A percentile compares a stretch with the other conserved stretches of the same genome.
Conservation (phyloP, 2,888 invertebrate species). For the Dicranocentrus wangi region DNA sequence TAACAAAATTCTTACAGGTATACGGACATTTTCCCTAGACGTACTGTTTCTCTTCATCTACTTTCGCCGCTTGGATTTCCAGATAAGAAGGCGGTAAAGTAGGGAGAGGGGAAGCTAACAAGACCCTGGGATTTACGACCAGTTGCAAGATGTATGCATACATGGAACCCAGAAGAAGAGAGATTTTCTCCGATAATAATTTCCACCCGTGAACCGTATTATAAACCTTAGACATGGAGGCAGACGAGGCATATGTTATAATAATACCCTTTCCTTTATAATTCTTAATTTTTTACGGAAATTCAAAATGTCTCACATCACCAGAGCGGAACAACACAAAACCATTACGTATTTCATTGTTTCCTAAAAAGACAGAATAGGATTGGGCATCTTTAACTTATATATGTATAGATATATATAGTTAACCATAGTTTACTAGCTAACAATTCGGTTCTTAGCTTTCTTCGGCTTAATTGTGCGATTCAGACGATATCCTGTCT, state of each 20-base stretch:
- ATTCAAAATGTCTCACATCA: not conserved
- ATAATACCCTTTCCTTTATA: too few species aligned
- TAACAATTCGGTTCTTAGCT: not conserved
- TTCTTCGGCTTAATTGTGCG: constrained; percentile 17
- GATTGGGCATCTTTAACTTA: too few species aligned
- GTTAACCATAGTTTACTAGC: too few species aligned
- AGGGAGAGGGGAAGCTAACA: constrained; percentile 13
- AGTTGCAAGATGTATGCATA: constrained; percentile 13
- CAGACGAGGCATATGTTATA: too few species aligned
- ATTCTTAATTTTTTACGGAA: not conserved
- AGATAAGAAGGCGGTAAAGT: not conserved
- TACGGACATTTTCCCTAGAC: not conserved
- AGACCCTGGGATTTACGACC: constrained; percentile 25
- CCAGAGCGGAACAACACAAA: not conserved
- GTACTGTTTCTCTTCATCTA: not conserved
- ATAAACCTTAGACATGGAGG: too few species aligned
- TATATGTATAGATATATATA: too few species aligned
- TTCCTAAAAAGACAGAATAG: not conserved
- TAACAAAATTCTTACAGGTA: not conserved
- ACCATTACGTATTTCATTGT: not conserved
- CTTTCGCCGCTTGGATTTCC: not conserved
- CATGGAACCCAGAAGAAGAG: not conserved
- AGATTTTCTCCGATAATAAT: constrained; percentile 7
- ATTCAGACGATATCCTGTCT: not conserved
- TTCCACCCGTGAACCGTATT: not conserved